Percentiles rank a stretch among this genome's conserved stretches.
Evolutionary conservation across 2,888 invertebrate species (phyloP).

Genomic region (Hetaerina titia): DNA sequence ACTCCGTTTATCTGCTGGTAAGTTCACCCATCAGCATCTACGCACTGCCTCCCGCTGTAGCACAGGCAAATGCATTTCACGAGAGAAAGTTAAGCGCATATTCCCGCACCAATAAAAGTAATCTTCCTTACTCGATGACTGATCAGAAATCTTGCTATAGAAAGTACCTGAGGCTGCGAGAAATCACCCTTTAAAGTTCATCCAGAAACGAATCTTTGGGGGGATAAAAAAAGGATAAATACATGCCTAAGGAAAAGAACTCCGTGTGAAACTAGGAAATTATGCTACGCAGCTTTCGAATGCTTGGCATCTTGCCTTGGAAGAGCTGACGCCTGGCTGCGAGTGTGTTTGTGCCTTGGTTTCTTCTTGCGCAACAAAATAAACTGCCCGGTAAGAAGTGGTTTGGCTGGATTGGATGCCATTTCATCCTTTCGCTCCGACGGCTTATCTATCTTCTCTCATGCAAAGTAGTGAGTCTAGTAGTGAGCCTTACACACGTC

Average conservation of each 20-base stretch:
- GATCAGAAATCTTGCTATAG: not conserved
- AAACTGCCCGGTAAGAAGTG: not conserved
- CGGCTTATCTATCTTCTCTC: not conserved
- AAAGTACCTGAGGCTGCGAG: not conserved
- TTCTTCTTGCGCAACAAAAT: constrained; percentile 14
- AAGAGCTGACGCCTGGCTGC: not conserved
- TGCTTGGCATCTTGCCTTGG: not conserved
- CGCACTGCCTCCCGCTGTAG: not conserved
- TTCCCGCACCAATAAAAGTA: not conserved
- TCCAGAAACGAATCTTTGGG: not conserved
- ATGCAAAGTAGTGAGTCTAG: not conserved
- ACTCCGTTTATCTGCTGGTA: too few species aligned
- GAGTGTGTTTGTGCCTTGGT: not conserved
- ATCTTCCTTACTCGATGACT: not conserved
- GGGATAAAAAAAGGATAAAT: not conserved
- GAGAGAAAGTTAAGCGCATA: not conserved
- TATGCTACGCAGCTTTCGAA: constrained; percentile 25
- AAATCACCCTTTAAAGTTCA: constrained; percentile 27
- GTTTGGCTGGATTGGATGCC: not conserved
- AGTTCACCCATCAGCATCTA: not conserved
- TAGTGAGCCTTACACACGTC: not conserved
- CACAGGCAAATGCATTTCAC: constrained; percentile 12
- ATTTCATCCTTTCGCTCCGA: not conserved
- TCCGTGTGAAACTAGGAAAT: not conserved
- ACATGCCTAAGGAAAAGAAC: not conserved